phyloP scores from a whole-genome alignment of 2,888 invertebrate genomes.

The Magallana nippona region DNA sequence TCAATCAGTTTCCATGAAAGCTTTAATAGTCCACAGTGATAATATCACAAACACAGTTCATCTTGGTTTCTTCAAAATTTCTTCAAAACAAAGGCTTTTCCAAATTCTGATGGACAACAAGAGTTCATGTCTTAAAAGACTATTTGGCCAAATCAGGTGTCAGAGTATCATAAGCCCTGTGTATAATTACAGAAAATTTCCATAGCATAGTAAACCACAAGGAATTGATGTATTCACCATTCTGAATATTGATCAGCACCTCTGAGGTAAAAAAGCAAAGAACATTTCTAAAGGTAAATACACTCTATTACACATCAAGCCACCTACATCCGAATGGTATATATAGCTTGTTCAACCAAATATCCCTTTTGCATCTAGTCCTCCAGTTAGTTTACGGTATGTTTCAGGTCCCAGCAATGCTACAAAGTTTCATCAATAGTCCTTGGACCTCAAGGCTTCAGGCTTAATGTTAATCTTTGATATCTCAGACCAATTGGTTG shows the following conservation, averaged over 20 bases:
- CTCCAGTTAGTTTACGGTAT: no score
- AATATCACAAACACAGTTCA: background rate
- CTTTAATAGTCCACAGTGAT: background rate
- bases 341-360: no score
- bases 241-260: background rate
- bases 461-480: no score
- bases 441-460: no score
- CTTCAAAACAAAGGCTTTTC: background rate
- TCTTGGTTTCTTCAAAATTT: background rate
- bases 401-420: no score
- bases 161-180: background rate
- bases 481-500: no score
- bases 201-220: constrained; percentile 25
- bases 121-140: background rate
- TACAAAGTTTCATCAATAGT: no score
- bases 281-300: no score
- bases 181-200: background rate
- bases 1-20: background rate
- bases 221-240: background rate
- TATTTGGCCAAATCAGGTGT: background rate
- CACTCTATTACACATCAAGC: no score
- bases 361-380: no score
- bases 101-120: background rate
- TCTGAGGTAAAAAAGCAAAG: background rate
- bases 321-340: no score